A percentile compares a stretch with the other conserved stretches of the same genome.
phyloP scores from a whole-genome alignment of 1,140 invertebrate genomes.

The Lordiphosa mommai region DNA sequence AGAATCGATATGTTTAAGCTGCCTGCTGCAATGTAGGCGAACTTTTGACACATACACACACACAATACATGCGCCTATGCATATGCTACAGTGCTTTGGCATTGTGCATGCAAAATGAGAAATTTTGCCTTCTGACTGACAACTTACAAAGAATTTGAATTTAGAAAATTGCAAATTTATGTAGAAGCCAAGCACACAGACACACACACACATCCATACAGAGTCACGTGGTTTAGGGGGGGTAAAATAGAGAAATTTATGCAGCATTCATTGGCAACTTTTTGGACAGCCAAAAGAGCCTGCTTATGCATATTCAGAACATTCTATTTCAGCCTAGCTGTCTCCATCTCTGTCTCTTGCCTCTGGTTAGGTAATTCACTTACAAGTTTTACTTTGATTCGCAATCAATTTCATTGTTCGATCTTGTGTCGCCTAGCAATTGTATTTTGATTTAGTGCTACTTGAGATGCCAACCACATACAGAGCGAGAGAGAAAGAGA shows the following conservation, averaged over 20 bases:
- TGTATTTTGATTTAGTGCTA: conserved; percentile 45
- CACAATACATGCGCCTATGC: conserved; percentile 28
- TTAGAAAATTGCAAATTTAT: conserved; percentile 77
- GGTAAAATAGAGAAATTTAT: conserved; percentile 26
- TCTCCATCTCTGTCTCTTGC: neutral
- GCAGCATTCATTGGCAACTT: conserved; percentile 29
- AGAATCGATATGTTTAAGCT: conserved; percentile 70
- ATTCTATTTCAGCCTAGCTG: neutral
- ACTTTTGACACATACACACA: conserved; percentile 61
- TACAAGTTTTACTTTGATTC: conserved; percentile 38
- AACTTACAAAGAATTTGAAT: conserved; percentile 78
- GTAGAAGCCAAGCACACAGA: conserved; percentile 54
- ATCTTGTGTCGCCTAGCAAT: conserved; percentile 23
- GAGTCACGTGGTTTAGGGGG: neutral
- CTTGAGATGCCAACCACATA: conserved; percentile 33
- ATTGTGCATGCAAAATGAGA: conserved; percentile 46
- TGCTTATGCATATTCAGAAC: conserved; percentile 32
- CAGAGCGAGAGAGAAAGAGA: neutral
- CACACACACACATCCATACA: conserved; percentile 15
- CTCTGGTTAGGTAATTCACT: conserved; percentile 38
- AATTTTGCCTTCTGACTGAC: conserved; percentile 52
- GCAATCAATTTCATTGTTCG: conserved; percentile 50
- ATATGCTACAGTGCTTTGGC: conserved; percentile 40
- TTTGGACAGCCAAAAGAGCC: conserved; percentile 26
- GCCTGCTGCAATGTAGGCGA: conserved; percentile 61